Percentiles rank a stretch among this genome's conserved stretches.
These are phyloP conservation scores for Plecotus auritus DNA, from an alignment of 2,113 vertebrate species.

Conservation along the genomic window DNA sequence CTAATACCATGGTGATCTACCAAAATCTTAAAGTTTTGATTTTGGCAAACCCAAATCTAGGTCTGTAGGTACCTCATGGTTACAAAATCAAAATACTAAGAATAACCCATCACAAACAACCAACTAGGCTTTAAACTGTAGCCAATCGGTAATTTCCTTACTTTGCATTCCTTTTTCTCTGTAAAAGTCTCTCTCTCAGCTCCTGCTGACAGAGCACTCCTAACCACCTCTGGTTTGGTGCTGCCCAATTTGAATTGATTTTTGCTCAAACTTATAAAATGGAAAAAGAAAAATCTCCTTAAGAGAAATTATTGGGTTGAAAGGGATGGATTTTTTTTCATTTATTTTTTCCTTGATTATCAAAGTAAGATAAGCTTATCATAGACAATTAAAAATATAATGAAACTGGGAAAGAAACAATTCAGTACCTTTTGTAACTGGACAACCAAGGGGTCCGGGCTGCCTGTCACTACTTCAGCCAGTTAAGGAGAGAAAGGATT, in stretches of 20 bases:
- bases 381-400: constrained; percentile 36
- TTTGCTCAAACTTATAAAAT: neutral
- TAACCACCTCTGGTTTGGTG: neutral
- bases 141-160: neutral
- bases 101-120: neutral
- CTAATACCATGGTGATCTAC: neutral
- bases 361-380: constrained; percentile 33
- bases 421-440: neutral
- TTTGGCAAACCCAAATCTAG: neutral
- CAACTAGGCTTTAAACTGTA: neutral
- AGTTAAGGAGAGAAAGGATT: too few relatives aligned
- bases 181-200: neutral
- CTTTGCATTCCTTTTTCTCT: neutral
- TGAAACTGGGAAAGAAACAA: neutral
- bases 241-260: neutral
- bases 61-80: neutral
- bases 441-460: too few relatives aligned
- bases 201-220: neutral
- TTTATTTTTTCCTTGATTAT: constrained; percentile 27
- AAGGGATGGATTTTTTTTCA: constrained; percentile 29
- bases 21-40: neutral
- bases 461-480: too few relatives aligned
- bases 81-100: neutral
- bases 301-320: constrained; percentile 26
- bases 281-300: constrained; percentile 4